A percentile compares a stretch with the other conserved stretches of the same genome.
These are phyloP conservation scores for Chauna torquata DNA, from an alignment of 2,113 vertebrate species.

Conservation along the genomic window DNA sequence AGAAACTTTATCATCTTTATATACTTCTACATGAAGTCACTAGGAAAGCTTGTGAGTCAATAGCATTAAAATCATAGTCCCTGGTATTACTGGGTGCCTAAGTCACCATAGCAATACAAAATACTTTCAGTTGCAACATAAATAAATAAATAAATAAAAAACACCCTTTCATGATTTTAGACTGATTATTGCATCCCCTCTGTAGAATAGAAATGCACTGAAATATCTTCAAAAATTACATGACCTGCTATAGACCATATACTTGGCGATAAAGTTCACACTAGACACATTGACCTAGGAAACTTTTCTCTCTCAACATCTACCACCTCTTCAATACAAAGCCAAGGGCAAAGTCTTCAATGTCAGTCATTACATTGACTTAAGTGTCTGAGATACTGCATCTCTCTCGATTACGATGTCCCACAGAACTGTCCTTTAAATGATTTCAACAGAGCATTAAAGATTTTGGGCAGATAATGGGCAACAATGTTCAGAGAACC, in stretches of 20 bases:
- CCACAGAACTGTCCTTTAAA: neutral
- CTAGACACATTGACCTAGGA: neutral
- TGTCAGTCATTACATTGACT: neutral
- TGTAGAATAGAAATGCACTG: neutral
- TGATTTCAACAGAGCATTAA: neutral
- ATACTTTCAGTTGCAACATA: neutral
- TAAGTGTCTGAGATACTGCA: neutral
- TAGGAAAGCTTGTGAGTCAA: neutral
- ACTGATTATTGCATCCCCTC: neutral
- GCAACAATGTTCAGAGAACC: neutral
- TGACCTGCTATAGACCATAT: neutral
- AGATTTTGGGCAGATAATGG: neutral
- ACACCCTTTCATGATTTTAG: neutral
- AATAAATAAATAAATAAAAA: neutral
- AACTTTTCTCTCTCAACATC: neutral
- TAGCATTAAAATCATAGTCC: slow-evolving; percentile 29
- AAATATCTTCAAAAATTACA: neutral
- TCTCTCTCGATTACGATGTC: neutral
- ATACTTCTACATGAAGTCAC: neutral
- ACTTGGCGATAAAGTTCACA: neutral
- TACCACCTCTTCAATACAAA: neutral
- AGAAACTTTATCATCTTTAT: neutral
- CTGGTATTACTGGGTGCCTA: neutral
- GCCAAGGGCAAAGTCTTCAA: neutral
- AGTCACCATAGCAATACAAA: slow-evolving; percentile 17